Conservation (phyloP, 2,797 vertebrate genomes). For the Diglossa cyanea region DNA sequence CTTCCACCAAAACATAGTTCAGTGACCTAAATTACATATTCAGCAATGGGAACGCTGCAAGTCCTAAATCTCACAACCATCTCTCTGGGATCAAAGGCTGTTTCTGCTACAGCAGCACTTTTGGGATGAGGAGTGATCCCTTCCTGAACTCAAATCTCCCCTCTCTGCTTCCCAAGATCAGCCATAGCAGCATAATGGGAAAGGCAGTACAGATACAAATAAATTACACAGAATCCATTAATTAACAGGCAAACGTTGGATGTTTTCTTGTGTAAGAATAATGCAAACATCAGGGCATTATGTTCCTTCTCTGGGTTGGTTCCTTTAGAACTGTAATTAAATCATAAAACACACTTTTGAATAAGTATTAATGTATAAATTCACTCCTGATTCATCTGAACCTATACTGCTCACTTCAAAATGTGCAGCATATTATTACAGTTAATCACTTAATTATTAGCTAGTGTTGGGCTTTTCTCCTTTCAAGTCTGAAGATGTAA, state of each 20-base stretch:
- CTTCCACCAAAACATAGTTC: conserved; percentile 48
- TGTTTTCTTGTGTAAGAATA: neutral
- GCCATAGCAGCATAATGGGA: neutral
- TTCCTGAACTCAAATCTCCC: neutral
- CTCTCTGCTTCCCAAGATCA: neutral
- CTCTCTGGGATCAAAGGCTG: conserved; percentile 1
- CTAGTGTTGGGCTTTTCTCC: neutral
- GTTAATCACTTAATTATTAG: conserved; percentile 29
- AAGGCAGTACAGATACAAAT: neutral
- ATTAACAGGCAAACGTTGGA: neutral
- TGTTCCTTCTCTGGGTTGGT: neutral
- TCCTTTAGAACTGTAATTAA: conserved; percentile 45
- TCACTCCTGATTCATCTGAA: neutral
- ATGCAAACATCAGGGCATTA: neutral
- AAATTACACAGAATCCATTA: neutral
- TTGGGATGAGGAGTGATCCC: neutral
- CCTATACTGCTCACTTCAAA: conserved; percentile 1
- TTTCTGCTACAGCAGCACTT: conserved; percentile 21
- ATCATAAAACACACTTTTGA: neutral
- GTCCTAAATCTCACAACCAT: neutral
- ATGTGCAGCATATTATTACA: neutral
- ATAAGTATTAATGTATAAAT: neutral
- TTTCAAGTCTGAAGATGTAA: neutral
- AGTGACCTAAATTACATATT: conserved; percentile 50
- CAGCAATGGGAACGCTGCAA: neutral